These are phyloP conservation scores for Antheraea assamensis DNA, from an alignment of 2,888 invertebrate genomes.

Conservation along the genomic window DNA sequence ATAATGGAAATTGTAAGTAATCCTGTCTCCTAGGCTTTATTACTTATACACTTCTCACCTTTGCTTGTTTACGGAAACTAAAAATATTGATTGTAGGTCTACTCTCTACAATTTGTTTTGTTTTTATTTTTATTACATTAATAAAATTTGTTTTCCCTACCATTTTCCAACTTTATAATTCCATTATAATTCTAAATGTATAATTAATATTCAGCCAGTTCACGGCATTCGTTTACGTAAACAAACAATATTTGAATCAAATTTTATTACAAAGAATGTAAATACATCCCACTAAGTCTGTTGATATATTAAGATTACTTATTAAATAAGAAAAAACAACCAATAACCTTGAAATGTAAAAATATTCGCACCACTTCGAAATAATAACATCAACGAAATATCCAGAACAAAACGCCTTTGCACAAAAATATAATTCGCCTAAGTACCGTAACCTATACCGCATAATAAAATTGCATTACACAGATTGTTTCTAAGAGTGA, in stretches of 20 bases:
- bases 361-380: constrained; percentile 35
- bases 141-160: too few species aligned
- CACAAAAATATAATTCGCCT: constrained; percentile 38
- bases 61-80: too few species aligned
- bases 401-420: constrained; percentile 37
- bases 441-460: constrained; percentile 49
- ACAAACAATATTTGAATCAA: background rate
- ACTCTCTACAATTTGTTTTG: too few species aligned
- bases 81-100: too few species aligned
- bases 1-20: too few species aligned
- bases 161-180: too few species aligned
- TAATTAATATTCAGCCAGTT: too few species aligned
- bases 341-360: constrained; percentile 32
- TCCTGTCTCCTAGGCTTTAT: too few species aligned
- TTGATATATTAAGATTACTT: background rate
- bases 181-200: too few species aligned
- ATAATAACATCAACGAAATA: constrained; percentile 33
- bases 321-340: constrained; percentile 32
- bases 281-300: constrained; percentile 15
- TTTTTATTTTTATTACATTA: too few species aligned
- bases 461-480: constrained; percentile 52
- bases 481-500: constrained; percentile 46
- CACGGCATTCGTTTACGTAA: background rate
- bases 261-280: constrained; percentile 21
- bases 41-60: too few species aligned